Percentiles rank a stretch among this genome's conserved stretches.
These are phyloP conservation scores for Poecilobothrus nobilitatus DNA, from an alignment of 2,888 invertebrate genomes.

Conservation along the genomic window DNA sequence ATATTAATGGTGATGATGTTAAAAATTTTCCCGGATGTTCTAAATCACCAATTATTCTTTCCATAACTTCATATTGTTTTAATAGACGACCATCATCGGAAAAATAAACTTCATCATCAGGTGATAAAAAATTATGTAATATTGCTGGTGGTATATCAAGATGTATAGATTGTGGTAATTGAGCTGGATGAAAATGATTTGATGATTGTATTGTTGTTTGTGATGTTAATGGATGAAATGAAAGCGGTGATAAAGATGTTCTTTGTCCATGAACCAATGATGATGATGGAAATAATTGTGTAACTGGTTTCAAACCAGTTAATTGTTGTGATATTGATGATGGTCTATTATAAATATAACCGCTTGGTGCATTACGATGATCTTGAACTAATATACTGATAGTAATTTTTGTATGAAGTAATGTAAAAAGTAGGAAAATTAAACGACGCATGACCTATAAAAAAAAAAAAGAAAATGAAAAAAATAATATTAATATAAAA, in stretches of 20 bases:
- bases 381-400: not conserved
- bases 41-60: constrained; percentile 40
- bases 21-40: constrained; percentile 32
- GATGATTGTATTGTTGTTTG: not conserved
- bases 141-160: not conserved
- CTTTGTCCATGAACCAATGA: not conserved
- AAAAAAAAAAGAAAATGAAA: not conserved
- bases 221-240: not conserved
- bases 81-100: constrained; percentile 35
- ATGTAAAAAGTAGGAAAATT: not conserved
- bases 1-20: constrained; percentile 24
- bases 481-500: too few relatives aligned
- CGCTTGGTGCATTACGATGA: not conserved
- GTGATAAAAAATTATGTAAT: not conserved
- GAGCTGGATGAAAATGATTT: not conserved
- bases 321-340: not conserved
- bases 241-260: not conserved
- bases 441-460: not conserved
- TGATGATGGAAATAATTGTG: not conserved
- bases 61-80: constrained; percentile 43
- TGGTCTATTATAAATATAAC: constrained; percentile 2
- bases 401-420: not conserved
- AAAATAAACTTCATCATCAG: constrained; percentile 8
- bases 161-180: not conserved
- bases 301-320: not conserved